Evolutionary conservation across 2,113 vertebrate genomes (phyloP), one percentile per base, ranked within the genome.

Genomic region (Rynchops niger): DNA sequence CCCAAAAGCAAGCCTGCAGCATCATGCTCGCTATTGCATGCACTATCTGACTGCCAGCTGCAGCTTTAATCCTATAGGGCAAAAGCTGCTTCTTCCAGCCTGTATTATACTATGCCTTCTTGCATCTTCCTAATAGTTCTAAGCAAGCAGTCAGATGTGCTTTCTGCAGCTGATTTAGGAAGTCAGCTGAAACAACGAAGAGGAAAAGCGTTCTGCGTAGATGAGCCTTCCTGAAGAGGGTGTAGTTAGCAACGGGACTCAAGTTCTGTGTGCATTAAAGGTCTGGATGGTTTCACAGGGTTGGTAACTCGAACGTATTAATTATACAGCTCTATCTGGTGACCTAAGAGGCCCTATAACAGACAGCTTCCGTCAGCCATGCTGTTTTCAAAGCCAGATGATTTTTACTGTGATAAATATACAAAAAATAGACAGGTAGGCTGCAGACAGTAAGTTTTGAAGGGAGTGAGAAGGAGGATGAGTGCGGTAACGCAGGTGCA

Each of bases 11-110:
- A 74, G 61, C 42, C 71, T 59, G 43, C 63, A 84, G 67, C 55
- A 65, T 27, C 4, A 0, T 3, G 6, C 18, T 93, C 50, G 15
- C 32, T 34, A 7, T 5, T 9, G 17, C 8, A 3, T 20, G 5
- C 27, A 18, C 49, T 69, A 67, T 17, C 59, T n/a, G 90, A 58
- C 11, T 38, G 32, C 32, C 80, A 72, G 47, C 38, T 91, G 40
- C 26, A 88, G 55, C 38, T 88, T 80, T 26, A 32, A 23, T 1
- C 9, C 2, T 3, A 61, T 0, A 42, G 20, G 38, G 26, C 1
- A 5, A 66, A 32, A 86, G 69, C 3, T 3, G 9, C n/a, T 82
- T 86, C 36, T 59, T 79, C 66, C 22, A 62, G 29, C 12, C 15
- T 23, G 4, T 42, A 49, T 26, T 72, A 50, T 36, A 66, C 82